phyloP scores from a whole-genome alignment of 2,797 vertebrate genomes.

The Dromococcyx pavoninus region DNA sequence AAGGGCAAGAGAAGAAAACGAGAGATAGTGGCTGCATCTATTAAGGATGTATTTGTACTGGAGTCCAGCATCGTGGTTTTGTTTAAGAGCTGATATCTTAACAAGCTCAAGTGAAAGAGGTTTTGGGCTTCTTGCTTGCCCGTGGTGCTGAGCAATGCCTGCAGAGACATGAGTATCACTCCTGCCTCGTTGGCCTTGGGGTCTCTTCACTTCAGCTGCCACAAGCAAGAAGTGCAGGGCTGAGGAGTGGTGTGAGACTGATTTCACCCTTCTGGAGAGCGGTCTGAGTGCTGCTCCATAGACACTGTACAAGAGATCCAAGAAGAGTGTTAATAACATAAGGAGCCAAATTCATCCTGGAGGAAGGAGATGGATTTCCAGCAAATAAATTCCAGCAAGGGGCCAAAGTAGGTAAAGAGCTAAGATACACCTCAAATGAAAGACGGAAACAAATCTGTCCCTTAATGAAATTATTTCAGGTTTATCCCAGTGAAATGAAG shows the following conservation, averaged over 20 bases:
- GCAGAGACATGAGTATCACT: neutral
- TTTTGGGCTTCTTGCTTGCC: neutral
- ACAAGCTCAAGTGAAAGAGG: neutral
- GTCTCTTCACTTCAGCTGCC: neutral
- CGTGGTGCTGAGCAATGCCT: neutral
- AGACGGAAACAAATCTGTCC: neutral
- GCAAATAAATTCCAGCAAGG: neutral
- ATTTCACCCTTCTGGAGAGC: neutral
- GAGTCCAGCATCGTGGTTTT: neutral
- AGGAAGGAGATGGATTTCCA: neutral
- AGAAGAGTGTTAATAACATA: neutral
- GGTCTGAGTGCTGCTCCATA: neutral
- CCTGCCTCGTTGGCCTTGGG: rapidly evolving
- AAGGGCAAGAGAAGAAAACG: neutral
- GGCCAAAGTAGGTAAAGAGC: neutral
- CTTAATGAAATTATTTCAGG: neutral
- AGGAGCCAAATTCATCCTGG: neutral
- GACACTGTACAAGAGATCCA: neutral
- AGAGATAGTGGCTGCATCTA: neutral
- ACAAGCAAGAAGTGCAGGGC: neutral
- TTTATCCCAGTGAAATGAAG: neutral
- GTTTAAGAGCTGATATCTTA: neutral
- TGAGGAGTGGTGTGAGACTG: neutral
- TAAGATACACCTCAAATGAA: neutral
- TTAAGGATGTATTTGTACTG: neutral